These are phyloP conservation scores for Darevskia nairensis DNA, from an alignment of 2,797 vertebrate species.

Conservation along the genomic window DNA sequence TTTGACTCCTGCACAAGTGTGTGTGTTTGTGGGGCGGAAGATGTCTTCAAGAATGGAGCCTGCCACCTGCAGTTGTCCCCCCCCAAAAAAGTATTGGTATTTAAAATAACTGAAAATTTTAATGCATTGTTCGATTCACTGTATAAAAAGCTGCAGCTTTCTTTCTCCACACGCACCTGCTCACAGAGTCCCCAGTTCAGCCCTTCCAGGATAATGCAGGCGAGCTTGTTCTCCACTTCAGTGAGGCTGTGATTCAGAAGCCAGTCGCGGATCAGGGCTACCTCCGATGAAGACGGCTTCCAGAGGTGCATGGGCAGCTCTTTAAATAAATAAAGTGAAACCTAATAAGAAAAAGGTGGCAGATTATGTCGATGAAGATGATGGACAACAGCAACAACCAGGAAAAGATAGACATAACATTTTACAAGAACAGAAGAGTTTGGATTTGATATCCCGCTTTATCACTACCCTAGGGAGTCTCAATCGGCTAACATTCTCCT, in stretches of 20 bases:
- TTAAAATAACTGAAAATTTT: neutral
- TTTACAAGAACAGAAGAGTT: no score
- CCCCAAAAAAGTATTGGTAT: no score
- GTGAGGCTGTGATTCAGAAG: constrained; percentile 87
- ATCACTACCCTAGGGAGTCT: no score
- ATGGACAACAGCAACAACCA: no score
- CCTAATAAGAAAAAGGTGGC: constrained; percentile 75
- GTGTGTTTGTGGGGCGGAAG: no score
- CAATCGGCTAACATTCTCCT: no score
- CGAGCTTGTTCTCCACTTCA: constrained; percentile 92
- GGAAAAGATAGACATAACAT: no score
- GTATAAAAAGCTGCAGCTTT: neutral
- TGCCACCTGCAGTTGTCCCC: no score
- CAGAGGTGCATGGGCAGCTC: constrained; percentile 93
- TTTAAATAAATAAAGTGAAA: constrained; percentile 96
- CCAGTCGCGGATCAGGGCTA: constrained; percentile 90
- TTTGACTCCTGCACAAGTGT: neutral
- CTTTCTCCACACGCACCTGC: constrained; percentile 72
- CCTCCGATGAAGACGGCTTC: constrained; percentile 85
- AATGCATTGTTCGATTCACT: neutral
- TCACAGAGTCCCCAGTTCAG: constrained; percentile 92
- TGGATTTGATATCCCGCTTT: no score
- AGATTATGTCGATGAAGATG: neutral
- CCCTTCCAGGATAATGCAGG: constrained; percentile 95
- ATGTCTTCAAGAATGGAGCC: no score